Percentiles rank a stretch among this genome's conserved stretches.
Conservation (phyloP, 2,888 invertebrate genomes). For the Lordiphosa fenestrarum region DNA sequence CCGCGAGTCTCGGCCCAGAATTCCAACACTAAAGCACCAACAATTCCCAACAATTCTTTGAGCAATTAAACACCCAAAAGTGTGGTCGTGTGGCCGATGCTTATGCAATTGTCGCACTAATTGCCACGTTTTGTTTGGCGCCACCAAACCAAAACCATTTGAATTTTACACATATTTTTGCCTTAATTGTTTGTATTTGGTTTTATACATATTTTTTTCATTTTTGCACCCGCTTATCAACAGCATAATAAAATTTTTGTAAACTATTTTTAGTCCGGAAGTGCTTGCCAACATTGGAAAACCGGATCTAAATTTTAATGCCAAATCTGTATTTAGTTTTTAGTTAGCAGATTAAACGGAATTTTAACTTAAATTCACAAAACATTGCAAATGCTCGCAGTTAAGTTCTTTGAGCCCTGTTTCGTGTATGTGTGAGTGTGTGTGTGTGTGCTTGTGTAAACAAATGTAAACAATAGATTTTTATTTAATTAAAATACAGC, state of each 20-base stretch:
- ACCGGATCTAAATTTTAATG: slow-evolving; percentile 18
- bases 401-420: slow-evolving; percentile 24
- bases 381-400: slow-evolving; percentile 26
- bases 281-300: slow-evolving; percentile 29
- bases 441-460: too few species aligned
- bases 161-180: slow-evolving; percentile 11
- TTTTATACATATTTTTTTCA: slow-evolving; percentile 2
- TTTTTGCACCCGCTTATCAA: slow-evolving; percentile 18
- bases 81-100: slow-evolving; percentile 5
- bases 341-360: too few species aligned
- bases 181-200: slow-evolving; percentile 8
- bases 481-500: slow-evolving; percentile 37
- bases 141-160: slow-evolving; percentile 1
- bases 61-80: too few species aligned
- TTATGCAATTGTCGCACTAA: too few species aligned
- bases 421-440: slow-evolving; percentile 3
- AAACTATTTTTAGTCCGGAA: slow-evolving; percentile 27
- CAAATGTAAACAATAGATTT: slow-evolving; percentile 29
- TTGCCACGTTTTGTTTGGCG: too few species aligned
- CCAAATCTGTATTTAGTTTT: too few species aligned
- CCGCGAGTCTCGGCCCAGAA: too few species aligned
- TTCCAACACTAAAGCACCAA: neutral
- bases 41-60: neutral
- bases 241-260: slow-evolving; percentile 10
- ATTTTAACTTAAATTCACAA: too few species aligned